These are phyloP conservation scores for Phthorimaea operculella DNA, from an alignment of 1,140 invertebrate species.

Conservation along the genomic window DNA sequence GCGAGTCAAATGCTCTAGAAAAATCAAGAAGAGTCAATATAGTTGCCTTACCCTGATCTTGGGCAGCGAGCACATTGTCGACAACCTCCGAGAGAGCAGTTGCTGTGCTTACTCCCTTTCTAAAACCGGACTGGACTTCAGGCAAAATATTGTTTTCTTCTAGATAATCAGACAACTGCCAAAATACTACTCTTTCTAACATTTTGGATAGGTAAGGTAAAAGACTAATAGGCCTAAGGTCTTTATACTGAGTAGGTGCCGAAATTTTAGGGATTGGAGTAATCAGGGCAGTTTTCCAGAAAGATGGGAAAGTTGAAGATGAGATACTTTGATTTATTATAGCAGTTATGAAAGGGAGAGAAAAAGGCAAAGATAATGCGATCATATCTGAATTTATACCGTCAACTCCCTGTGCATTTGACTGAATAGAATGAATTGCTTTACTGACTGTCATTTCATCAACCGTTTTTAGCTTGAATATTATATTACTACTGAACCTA, in stretches of 20 bases:
- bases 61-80: conserved; percentile 10
- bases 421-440: conserved; percentile 7
- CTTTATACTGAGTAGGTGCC: conserved; percentile 7
- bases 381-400: conserved; percentile 11
- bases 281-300: conserved; percentile 10
- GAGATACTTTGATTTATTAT: conserved; percentile 11
- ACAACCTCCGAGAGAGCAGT: conserved; percentile 11
- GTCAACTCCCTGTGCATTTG: conserved; percentile 8
- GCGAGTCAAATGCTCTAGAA: conserved; percentile 11
- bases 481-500: neutral
- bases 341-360: conserved; percentile 5
- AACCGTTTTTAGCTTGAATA: conserved; percentile 9
- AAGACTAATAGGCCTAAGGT: conserved; percentile 9
- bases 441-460: conserved; percentile 1
- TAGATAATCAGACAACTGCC: neutral
- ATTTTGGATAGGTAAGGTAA: conserved; percentile 12
- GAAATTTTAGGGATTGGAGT: conserved; percentile 9
- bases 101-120: conserved; percentile 2
- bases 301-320: conserved; percentile 3
- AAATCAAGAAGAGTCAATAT: conserved; percentile 11
- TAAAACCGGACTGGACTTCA: neutral
- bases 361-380: conserved; percentile 7
- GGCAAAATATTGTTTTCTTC: neutral
- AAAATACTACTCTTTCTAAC: conserved; percentile 10
- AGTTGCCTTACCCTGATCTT: conserved; percentile 8